phyloP scores from a whole-genome alignment of 2,888 invertebrate genomes.

The Saturnia pavonia region DNA sequence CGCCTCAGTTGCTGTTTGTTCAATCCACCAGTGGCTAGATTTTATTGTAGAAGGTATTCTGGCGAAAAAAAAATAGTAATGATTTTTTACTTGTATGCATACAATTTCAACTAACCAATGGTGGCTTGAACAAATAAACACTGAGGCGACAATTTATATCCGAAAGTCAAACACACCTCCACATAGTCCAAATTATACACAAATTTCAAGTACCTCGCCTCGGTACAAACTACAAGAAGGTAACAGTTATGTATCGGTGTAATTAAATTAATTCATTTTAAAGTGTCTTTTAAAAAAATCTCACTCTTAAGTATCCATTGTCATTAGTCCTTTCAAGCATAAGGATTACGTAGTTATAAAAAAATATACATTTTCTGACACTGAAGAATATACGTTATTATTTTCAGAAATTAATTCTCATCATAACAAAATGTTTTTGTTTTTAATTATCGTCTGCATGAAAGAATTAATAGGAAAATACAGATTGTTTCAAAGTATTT shows the following conservation, averaged over 20 bases:
- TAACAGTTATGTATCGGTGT: neutral
- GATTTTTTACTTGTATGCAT: too few species aligned
- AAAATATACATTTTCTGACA: neutral
- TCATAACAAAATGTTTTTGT: neutral
- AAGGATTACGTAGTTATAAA: neutral
- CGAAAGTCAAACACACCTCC: conserved; percentile 2
- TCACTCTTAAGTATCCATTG: conserved; percentile 10
- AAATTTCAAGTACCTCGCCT: neutral
- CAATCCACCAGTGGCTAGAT: too few species aligned
- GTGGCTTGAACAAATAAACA: too few species aligned
- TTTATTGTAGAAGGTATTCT: too few species aligned
- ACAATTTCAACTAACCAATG: too few species aligned
- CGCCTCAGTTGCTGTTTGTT: too few species aligned
- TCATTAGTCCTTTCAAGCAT: neutral
- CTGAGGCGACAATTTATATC: neutral
- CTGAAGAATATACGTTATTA: neutral
- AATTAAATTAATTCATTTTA: neutral
- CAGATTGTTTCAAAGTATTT: neutral
- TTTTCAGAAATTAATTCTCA: neutral
- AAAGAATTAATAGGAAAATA: neutral
- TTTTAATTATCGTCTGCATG: neutral
- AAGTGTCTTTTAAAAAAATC: conserved; percentile 12
- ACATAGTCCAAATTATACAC: neutral
- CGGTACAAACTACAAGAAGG: neutral
- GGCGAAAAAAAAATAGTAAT: too few species aligned